Base-by-base conservation (phyloP, 2,888 invertebrate genomes). In the Hypomecis punctinalis region DNA sequence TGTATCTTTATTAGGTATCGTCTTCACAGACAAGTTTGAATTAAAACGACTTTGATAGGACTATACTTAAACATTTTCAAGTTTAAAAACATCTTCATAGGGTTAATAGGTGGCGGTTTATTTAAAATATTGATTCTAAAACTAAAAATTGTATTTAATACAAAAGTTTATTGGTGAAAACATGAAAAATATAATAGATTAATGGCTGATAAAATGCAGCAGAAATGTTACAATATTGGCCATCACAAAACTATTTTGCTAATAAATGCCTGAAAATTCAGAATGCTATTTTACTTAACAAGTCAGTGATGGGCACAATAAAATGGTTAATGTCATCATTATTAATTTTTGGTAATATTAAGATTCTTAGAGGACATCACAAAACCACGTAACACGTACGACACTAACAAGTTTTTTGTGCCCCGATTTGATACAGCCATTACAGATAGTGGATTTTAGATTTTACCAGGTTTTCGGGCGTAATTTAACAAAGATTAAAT, bases 161-260 rank as follows among this genome's bases (percentile, higher is more conserved):
- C 93, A 93, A 93, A 93, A 91, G 90, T 93, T 92, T 93, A 93
- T 93, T 93, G 93, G 93, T 93, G 93, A 93, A 93, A 93, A 93
- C 93, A 93, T 93, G 93, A 91, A 93, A 93, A 93, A 93, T 93
- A 93, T 93, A 92, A 92, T 92, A 91, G 92, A 91, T 90, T 91
- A 92, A 91, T 92, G 93, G 92, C 92, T 93, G 93, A 91, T 91
- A 92, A 92, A 92, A 93, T 91, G 93, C 92, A 93, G 93, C 92
- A 88, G 91, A 91, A 92, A 91, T 90, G 87, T 92, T 91, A 93
- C 93, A 93, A 93, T 91, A 91, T 88, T 90, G 89, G 90, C 90
- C 91, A 91, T 92, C 91, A 91, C 89, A 91, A 89, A 88, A 88
- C 89, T 92, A 91, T 88, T 86, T 89, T 72, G 83, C 91, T 93